These are phyloP conservation scores for Cassiopea andromeda DNA, from an alignment of 30 jellyfish, hydroid and myxozoan genomes.

Conservation along the genomic window DNA sequence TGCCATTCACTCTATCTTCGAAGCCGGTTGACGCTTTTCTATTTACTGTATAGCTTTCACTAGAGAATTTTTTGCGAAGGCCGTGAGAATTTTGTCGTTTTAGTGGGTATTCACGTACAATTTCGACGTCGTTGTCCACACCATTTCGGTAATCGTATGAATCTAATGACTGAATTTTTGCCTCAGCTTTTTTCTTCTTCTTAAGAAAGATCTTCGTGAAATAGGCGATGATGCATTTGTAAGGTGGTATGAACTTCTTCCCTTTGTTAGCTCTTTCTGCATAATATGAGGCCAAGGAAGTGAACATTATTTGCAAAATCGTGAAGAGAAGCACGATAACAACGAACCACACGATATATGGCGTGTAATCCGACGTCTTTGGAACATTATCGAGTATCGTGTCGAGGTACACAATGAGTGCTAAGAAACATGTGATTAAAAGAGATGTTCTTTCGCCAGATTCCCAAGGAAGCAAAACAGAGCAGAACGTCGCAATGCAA, in stretches of 20 bases:
- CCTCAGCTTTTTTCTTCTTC: constrained; percentile 3
- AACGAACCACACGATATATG: constrained; percentile 39
- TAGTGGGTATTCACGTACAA: constrained; percentile 12
- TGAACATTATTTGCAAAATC: constrained; percentile 35
- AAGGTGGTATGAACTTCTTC: constrained; percentile 13
- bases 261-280: constrained; percentile 55
- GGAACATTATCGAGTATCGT: constrained; percentile 46
- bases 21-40: not conserved
- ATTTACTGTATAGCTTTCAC: not conserved
- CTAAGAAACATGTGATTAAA: constrained; percentile 43
- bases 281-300: constrained; percentile 50
- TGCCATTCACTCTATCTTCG: not conserved
- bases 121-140: constrained; percentile 17
- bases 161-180: not conserved
- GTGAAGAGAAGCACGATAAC: constrained; percentile 58
- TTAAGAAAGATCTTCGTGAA: constrained; percentile 29
- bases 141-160: not conserved
- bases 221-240: not conserved
- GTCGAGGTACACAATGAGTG: constrained; percentile 59
- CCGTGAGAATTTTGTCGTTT: constrained; percentile 1
- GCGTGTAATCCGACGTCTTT: constrained; percentile 55
- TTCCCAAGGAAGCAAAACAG: constrained; percentile 59
- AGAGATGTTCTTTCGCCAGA: constrained; percentile 58
- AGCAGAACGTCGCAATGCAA: constrained; percentile 44
- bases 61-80: constrained; percentile 18